Evolutionary conservation across 2,113 vertebrate genomes (phyloP), one percentile per base, ranked within the genome.

Genomic region (Malaclemys terrapin): DNA sequence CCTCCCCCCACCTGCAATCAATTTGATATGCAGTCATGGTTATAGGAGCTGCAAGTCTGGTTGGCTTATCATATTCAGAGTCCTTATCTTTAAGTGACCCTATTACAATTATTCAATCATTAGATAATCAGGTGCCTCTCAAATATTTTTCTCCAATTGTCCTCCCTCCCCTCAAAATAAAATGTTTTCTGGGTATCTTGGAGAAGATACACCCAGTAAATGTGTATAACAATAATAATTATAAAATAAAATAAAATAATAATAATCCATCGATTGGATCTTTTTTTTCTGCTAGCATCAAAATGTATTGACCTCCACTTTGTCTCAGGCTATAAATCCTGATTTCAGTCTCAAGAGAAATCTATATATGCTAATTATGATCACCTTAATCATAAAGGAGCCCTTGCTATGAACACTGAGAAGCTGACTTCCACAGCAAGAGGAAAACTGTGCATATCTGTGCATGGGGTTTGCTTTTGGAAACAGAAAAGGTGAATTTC

Each of bases 271-370:
- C 16, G 53, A 82, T 75, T 53, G 17, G 50, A 85, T 47, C 5
- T 3, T 65, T 47, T 79, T 90, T 89, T 86, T 84, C 62, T 69
- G 17, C 10, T 76, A 82, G 17, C 17, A 65, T 90, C 45, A 52
- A 91, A 87, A 80, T 75, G 13, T 75, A 56, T 65, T 88, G 78
- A 90, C 76, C 49, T 94, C 35, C 22, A 93, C 82, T 93, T 94
- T 76, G 72, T 65, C 17, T 82, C 79, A 76, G 47, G 84, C 82
- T 65, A 84, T 29, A 86, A 52, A 86, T 54, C 47, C 31, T 31
- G 47, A 84, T n/a, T 91, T 88, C 5, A 80, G 25, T 59, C 87
- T 87, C 65, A 31, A 59, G 49, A 91, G 75, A 54, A 93, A 90
- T 90, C 75, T 90, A 42, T 19, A 17, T 50, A 76, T 79, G 56